These are phyloP conservation scores for Drosophila melanocephala DNA, from an alignment of 2,888 invertebrate genomes.

Conservation along the genomic window DNA sequence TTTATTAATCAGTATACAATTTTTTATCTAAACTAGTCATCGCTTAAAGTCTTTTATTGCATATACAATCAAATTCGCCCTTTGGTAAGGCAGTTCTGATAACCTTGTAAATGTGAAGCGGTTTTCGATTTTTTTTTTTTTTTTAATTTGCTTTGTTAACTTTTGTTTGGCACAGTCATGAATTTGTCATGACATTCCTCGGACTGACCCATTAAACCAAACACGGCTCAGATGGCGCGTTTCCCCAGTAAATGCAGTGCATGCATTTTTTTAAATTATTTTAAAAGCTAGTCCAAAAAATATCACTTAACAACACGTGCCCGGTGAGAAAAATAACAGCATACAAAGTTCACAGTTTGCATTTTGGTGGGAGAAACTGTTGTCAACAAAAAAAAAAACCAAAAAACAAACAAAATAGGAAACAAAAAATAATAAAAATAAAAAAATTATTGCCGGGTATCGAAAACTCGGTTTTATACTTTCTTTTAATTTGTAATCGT, in stretches of 20 bases:
- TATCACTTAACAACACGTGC: constrained; percentile 36
- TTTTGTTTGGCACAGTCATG: constrained; percentile 30
- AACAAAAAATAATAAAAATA: neutral
- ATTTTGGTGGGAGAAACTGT: constrained; percentile 42
- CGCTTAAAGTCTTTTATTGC: neutral
- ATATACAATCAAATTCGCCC: neutral
- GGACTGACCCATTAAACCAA: constrained; percentile 52
- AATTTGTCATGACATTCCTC: constrained; percentile 26
- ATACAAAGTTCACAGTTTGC: constrained; percentile 18
- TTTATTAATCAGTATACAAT: neutral
- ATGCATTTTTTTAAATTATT: constrained; percentile 30
- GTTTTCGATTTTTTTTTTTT: neutral
- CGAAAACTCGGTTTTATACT: constrained; percentile 32
- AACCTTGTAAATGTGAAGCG: constrained; percentile 44
- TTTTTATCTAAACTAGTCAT: neutral
- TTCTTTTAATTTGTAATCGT: constrained; percentile 49
- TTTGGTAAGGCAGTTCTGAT: constrained; percentile 11
- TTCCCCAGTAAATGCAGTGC: constrained; percentile 38
- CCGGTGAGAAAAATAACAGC: constrained; percentile 12
- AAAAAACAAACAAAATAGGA: neutral
- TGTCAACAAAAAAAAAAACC: constrained; percentile 19
- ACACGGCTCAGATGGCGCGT: constrained; percentile 51
- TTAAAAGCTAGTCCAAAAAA: constrained; percentile 20
- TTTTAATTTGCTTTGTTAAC: constrained; percentile 1
- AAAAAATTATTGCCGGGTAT: neutral